Evolutionary conservation across 1,140 invertebrate species (phyloP), one percentile per base, ranked within the genome.

Genomic region (Macrostomum lignano): DNA sequence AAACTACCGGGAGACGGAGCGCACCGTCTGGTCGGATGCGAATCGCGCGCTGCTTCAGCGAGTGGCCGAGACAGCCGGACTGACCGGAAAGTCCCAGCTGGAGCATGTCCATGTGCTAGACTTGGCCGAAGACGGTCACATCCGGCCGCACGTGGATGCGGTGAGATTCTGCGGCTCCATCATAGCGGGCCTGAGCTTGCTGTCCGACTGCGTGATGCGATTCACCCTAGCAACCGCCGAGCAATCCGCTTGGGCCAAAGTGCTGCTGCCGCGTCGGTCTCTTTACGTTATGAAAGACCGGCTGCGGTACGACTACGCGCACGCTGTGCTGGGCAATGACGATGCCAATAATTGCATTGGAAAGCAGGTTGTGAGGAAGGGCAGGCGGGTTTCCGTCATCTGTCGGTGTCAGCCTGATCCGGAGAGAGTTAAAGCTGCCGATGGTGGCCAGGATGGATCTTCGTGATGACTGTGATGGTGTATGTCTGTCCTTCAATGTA

Each of bases 271-370:
- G 31, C 61, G 70, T 37, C 62, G 75, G 46, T 79, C 76, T 1
- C 58, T 94, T 6, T 96, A 94, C 47, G 69, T 91, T 36, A 86
- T 94, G 76, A 81, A n/a, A n/a, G n/a, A n/a, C n/a, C n/a, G n/a
- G n/a, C n/a, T n/a, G n/a, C n/a, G n/a, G n/a, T n/a, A n/a, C n/a
- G n/a, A n/a, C n/a, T n/a, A n/a, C n/a, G n/a, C n/a, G n/a, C n/a
- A n/a, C n/a, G n/a, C n/a, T n/a, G n/a, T n/a, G n/a, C n/a, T n/a
- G n/a, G n/a, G n/a, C n/a, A n/a, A n/a, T n/a, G n/a, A n/a, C n/a
- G n/a, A n/a, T n/a, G n/a, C n/a, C n/a, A n/a, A n/a, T n/a, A n/a
- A n/a, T n/a, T n/a, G n/a, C n/a, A n/a, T n/a, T n/a, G n/a, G n/a
- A n/a, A n/a, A n/a, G n/a, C n/a, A n/a, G n/a, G n/a, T n/a, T n/a